Evolutionary conservation across 2,888 invertebrate species (phyloP).

Genomic region (Ferdinandea cuprea): DNA sequence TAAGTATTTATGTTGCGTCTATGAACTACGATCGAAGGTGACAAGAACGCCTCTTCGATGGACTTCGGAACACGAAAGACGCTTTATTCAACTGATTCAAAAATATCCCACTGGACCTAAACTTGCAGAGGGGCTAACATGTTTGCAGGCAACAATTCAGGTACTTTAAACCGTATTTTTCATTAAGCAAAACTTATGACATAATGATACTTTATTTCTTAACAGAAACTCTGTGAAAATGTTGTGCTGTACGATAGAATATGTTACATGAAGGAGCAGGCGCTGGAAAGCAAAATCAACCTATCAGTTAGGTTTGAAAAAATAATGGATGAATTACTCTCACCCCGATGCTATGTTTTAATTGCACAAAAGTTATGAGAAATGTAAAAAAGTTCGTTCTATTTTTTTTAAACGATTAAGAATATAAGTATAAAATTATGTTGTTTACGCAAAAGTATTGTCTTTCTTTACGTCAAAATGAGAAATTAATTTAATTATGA

Average conservation of each 20-base stretch:
- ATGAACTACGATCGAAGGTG: conserved; percentile 75
- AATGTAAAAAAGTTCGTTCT: neutral
- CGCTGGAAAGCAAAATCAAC: conserved; percentile 80
- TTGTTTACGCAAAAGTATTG: conserved; percentile 1
- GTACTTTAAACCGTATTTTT: conserved; percentile 75
- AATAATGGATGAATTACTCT: conserved; percentile 86
- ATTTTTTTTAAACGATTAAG: no score
- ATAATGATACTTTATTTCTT: conserved; percentile 9
- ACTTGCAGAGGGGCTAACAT: conserved; percentile 81
- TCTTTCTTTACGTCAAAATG: conserved; percentile 7
- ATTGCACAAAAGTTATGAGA: conserved; percentile 84
- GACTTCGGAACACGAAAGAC: conserved; percentile 75
- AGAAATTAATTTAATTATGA: conserved; percentile 41
- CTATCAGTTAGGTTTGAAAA: conserved; percentile 84
- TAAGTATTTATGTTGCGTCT: conserved; percentile 69
- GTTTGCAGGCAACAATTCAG: conserved; percentile 84
- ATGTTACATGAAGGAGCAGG: conserved; percentile 82
- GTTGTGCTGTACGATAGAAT: conserved; percentile 84
- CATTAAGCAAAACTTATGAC: no score
- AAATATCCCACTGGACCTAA: conserved; percentile 78
- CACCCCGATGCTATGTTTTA: conserved; percentile 87
- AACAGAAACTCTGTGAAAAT: conserved; percentile 85
- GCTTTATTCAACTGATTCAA: conserved; percentile 75
- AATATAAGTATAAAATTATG: neutral
- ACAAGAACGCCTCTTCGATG: conserved; percentile 75